Evolutionary conservation across 1,140 invertebrate genomes (phyloP), one percentile per base, ranked within the genome.

Genomic region (Panagrolaimus sp.): DNA sequence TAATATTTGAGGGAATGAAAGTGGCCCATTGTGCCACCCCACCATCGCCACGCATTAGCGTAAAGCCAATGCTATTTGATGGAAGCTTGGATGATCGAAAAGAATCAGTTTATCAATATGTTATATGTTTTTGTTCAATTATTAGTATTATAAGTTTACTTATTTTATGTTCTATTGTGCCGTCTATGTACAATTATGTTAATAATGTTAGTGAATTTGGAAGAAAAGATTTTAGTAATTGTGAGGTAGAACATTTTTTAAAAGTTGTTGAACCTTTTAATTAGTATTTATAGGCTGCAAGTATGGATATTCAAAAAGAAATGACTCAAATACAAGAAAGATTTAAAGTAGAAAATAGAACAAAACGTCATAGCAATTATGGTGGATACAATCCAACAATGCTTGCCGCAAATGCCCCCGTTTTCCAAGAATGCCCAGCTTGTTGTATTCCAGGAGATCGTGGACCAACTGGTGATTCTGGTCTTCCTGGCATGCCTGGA

Each of bases 351-450:
- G 20, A 66, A 13, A 67, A 74, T 62, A 42, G 62, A 63, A 73
- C 71, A 53, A 76, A 72, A 62, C 72, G 76, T 48, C 48, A 68
- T 5, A 63, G 70, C 25, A 65, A 82, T 27, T 83, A 83, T 42
- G 79, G 68, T 16, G 78, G 72, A 14, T 80, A 80, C 44, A 83
- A 80, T 69, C 68, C 79, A 14, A 65, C 67, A 7, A 57, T 81
- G 25, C 64, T 83, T 25, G 77, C 76, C 66, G 25, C 74, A 42
- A 73, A 74, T 61, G 73, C 73, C 5, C 81, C 79, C 11, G 73
- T 72, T 53, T 82, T 82, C 74, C 80, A 82, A 66, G 80, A 82
- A 65, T 82, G 82, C 64, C 80, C 80, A 46, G 80, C 80, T 16
- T 82, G 80, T 65, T 82, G 80, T 67, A 61, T 76, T 47, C 81